Evolutionary conservation across 35 echinoderm and acorn worm species (phyloP), one percentile per base, ranked within the genome.

Genomic region (Amphiura filiformis): DNA sequence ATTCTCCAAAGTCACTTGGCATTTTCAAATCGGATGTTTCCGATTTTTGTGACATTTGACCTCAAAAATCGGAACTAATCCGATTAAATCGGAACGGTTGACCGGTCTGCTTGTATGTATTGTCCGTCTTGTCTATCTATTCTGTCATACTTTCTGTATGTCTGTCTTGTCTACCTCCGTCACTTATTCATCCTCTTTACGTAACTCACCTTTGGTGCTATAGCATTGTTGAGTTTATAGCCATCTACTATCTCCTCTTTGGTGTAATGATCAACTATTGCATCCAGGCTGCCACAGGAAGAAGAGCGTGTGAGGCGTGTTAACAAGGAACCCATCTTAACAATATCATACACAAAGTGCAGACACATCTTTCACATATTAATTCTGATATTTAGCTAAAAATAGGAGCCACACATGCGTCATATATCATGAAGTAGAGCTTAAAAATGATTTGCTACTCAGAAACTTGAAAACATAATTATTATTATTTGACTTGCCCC

Each of bases 161-260:
- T n/a, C n/a, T n/a, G n/a, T n/a, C n/a, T n/a, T n/a, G n/a, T n/a
- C n/a, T n/a, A n/a, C n/a, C n/a, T n/a, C n/a, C n/a, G n/a, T n/a
- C n/a, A n/a, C n/a, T n/a, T n/a, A n/a, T n/a, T n/a, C n/a, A n/a
- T n/a, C n/a, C n/a, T n/a, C n/a, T n/a, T n/a, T n/a, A n/a, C n/a
- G 44, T 7, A 52, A 52, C 85, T 78, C 82, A 98, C 96, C 92
- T 91, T 84, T 34, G 87, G 86, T 87, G 78, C 76, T 47, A 94
- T 86, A 7, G 96, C 92, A 61, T 76, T 76, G 17, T 30, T 47
- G 31, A 98, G 70, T 31, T 85, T 89, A 52, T 89, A 90, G 47
- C 96, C 92, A 75, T 98, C 92, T 38, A 98, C 89, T 1, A 98
- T 92, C 81, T 98, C 96, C 76, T 98, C 96, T 56, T 87, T 91